Evolutionary conservation across 1,140 invertebrate species (phyloP), one percentile per base, ranked within the genome.

Genomic region (Brachionus rotundiformis): DNA sequence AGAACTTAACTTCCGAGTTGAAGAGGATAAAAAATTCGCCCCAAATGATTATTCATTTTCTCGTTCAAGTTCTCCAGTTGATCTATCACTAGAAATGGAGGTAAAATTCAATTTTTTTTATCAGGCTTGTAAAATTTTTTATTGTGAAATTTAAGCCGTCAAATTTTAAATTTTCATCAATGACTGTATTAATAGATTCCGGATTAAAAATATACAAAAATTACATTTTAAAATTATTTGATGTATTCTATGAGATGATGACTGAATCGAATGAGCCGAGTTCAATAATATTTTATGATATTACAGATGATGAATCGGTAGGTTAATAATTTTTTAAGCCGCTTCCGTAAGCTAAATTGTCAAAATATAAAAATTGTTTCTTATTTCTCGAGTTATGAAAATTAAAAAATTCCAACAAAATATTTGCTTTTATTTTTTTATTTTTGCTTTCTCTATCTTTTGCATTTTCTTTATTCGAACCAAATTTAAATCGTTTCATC

Each of bases 181-280:
- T 73, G 23, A 73, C 68, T 11, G 1, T 73, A 25, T 41, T 73
- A 44, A 73, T 73, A 6, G 68, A 73, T 44, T 73, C 68, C 11
- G 44, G 39, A n/a, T 8, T 41, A 3, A 19, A 68, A 33, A 68
- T 31, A 11, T 44, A 73, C 25, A 73, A 41, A 23, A 73, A 73
- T 11, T 10, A 19, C 11, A 73, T 73, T 73, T 73, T 41, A 27
- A 73, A 73, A 73, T 73, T 73, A 25, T 25, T 73, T 5, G 19
- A 44, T 44, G 44, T 73, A 73, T 29, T 73, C 19, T 10, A 13
- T 8, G 8, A 47, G 6, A 16, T 71, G 33, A 33, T 73, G 13
- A 4, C 13, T 13, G 36, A 73, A 73, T 41, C 23, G 16, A 73
- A 73, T n/a, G 25, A 2, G 10, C 16, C 19, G 23, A 73, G 25